Base-by-base conservation (phyloP, 1,140 invertebrate species). In the Drosophila teissieri region DNA sequence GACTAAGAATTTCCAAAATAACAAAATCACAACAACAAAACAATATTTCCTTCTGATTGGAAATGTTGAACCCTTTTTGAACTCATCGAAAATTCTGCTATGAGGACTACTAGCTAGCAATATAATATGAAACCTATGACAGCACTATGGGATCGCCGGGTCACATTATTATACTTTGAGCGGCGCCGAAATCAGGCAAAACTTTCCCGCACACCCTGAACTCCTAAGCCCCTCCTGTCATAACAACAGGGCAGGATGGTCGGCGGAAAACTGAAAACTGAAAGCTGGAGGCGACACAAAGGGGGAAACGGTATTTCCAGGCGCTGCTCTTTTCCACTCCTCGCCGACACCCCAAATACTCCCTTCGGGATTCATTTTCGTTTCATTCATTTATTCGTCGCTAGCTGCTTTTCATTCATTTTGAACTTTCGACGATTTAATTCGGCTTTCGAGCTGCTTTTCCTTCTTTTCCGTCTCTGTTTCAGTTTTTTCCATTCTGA, bases 121-220 rank as follows among this genome's bases (percentile, higher is more conserved):
- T 44, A 45, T 61, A 61, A 19, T 42, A 31, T 42, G 10, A 22
- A 42, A 11, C 39, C 37, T 22, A 62, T 8, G 46, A 11, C 61
- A 68, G 17, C 63, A 55, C 63, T 40, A 12, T 42, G 37, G 36
- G 37, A 46, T 60, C 55, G 80, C 51, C 54, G 53, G 19, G 77
- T 67, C 69, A 82, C 83, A 86, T 86, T 86, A 86, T 82, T 86
- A 86, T 86, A 86, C 82, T 82, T 86, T 86, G 82, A 86, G 82
- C 78, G 55, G 39, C 62, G 58, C 78, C 83, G 65, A 86, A 86
- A 86, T 86, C 82, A 86, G 78, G 78, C 74, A 72, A 86, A 86
- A 86, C 58, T 82, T 86, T 78, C 27, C 44, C 52, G 44, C 37
- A 39, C 37, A 12, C 8, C 15, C 4, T 14, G 17, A 12, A 19